phyloP scores from a whole-genome alignment of 53 echinoderm and acorn worm genomes.

The Zoroaster sp. region DNA sequence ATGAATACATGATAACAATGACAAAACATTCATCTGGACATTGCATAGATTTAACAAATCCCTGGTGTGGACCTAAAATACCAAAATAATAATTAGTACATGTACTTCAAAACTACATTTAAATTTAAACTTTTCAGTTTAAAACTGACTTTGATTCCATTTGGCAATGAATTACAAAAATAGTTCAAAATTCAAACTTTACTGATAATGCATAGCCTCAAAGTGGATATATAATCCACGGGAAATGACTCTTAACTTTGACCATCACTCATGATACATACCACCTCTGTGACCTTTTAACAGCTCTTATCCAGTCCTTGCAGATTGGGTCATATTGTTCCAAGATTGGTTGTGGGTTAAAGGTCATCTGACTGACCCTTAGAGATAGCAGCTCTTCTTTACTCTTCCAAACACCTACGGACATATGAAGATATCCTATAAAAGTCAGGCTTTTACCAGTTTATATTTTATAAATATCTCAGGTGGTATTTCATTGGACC shows the following conservation, averaged over 20 bases:
- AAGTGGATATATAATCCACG: neutral
- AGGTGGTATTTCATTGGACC: neutral
- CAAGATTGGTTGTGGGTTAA: neutral
- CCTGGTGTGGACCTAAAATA: too few species aligned
- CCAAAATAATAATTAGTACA: too few species aligned
- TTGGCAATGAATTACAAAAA: too few species aligned
- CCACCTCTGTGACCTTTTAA: constrained; percentile 71
- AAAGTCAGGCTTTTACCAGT: too few species aligned
- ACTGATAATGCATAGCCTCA: neutral
- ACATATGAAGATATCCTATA: neutral
- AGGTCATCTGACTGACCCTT: constrained; percentile 12
- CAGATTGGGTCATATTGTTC: constrained; percentile 19
- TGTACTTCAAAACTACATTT: too few species aligned
- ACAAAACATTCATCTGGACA: too few species aligned
- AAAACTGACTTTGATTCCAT: too few species aligned
- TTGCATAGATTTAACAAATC: too few species aligned
- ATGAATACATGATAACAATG: too few species aligned
- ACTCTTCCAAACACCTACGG: constrained; percentile 39
- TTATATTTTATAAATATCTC: too few species aligned
- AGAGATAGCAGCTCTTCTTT: constrained; percentile 48
- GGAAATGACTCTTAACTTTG: neutral
- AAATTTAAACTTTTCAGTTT: too few species aligned
- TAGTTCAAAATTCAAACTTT: too few species aligned
- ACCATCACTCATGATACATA: constrained; percentile 29
- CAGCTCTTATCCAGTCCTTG: constrained; percentile 71